These are phyloP conservation scores for Philaenus spumarius DNA, from an alignment of 1,140 invertebrate species.

Conservation along the genomic window DNA sequence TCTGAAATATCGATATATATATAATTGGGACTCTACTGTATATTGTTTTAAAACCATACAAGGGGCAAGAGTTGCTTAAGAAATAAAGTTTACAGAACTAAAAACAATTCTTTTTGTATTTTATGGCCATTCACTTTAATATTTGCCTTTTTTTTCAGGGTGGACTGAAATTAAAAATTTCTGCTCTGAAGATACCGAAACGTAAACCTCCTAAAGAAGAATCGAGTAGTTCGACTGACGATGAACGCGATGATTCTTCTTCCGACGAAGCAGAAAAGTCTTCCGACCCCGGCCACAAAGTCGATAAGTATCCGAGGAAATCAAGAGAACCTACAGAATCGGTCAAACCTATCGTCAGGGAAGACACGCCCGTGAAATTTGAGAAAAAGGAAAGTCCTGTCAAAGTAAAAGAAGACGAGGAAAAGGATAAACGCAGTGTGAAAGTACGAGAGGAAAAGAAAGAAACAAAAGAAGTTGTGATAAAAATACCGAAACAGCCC, in stretches of 20 bases:
- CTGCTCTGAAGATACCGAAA: constrained; percentile 27
- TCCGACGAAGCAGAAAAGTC: constrained; percentile 15
- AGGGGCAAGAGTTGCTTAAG: too few relatives aligned
- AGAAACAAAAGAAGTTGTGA: background rate
- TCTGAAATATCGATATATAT: too few relatives aligned
- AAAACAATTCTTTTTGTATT: too few relatives aligned
- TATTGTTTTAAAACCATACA: too few relatives aligned
- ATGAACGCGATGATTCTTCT: constrained; percentile 6
- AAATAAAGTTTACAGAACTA: too few relatives aligned
- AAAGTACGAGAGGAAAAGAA: background rate
- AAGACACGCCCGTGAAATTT: background rate
- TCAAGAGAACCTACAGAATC: background rate
- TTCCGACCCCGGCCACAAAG: constrained; percentile 7
- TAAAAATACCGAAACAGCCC: background rate
- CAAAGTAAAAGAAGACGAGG: background rate
- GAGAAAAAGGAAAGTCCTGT: background rate
- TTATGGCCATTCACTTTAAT: too few relatives aligned
- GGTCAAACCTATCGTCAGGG: too few relatives aligned
- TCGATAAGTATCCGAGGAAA: background rate
- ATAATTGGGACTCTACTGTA: too few relatives aligned
- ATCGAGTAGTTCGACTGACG: constrained; percentile 14
- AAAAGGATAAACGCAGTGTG: background rate
- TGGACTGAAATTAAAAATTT: constrained; percentile 29
- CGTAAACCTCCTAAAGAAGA: constrained; percentile 4
- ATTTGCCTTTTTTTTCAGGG: constrained; percentile 29